Conservation (phyloP, 2,797 vertebrate genomes). For the Atherinosoma microstoma region DNA sequence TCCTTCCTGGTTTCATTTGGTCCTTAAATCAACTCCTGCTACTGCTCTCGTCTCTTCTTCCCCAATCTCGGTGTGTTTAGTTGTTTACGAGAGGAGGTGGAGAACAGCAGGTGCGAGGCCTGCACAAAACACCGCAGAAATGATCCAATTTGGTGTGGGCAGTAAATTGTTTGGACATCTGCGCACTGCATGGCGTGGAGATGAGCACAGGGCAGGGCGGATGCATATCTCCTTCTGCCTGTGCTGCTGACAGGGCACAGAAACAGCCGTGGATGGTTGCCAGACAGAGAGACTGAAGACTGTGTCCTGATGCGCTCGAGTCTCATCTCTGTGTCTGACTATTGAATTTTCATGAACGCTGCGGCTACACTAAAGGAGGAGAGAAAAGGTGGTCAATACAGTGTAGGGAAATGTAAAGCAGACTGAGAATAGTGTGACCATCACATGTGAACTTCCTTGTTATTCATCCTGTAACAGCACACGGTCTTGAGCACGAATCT, state of each 20-base stretch:
- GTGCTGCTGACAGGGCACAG: constrained; percentile 70
- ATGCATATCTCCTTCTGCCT: constrained; percentile 62
- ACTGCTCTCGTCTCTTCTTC: constrained; percentile 26
- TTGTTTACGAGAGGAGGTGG: constrained; percentile 69
- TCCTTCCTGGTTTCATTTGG: constrained; percentile 60
- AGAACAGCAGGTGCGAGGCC: constrained; percentile 76
- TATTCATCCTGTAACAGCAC: constrained; percentile 45
- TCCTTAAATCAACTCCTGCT: constrained; percentile 67
- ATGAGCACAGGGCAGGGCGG: constrained; percentile 55
- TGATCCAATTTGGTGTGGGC: constrained; percentile 80
- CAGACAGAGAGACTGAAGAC: constrained; percentile 32
- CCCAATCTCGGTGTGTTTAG: constrained; percentile 61
- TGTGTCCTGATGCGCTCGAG: constrained; percentile 54
- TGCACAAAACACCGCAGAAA: constrained; percentile 72
- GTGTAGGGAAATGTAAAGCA: constrained; percentile 7
- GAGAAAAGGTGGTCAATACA: constrained; percentile 17
- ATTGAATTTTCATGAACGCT: constrained; percentile 43
- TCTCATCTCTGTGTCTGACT: constrained; percentile 40
- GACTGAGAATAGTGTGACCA: constrained; percentile 10
- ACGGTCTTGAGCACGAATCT: constrained; percentile 53
- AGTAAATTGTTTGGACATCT: constrained; percentile 80
- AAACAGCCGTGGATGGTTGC: constrained; percentile 47
- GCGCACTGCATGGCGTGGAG: constrained; percentile 48
- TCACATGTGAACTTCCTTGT: constrained; percentile 8
- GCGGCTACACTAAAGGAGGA: constrained; percentile 57